Evolutionary conservation across 2,113 vertebrate species (phyloP), one percentile per base, ranked within the genome.

Genomic region (Leptobrachium ailaonicum): DNA sequence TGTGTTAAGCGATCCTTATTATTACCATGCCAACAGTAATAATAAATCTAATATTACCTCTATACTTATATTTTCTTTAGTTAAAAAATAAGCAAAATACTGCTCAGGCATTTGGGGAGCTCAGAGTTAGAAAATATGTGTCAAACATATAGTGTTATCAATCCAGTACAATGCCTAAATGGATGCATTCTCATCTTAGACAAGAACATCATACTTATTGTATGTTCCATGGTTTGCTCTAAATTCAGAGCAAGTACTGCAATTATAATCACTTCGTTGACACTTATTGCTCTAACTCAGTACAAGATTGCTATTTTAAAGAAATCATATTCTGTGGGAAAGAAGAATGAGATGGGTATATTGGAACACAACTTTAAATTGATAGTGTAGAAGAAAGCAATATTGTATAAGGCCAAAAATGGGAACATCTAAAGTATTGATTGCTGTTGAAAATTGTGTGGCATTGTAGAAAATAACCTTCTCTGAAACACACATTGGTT

Each of bases 331-430:
- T 66, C 2, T 7, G 6, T n/a, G 2, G 40, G 45, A 42, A 42
- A 67, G 58, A 68, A 62, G 54, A 76, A 68, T 68, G 8, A 47
- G 45, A 4, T 75, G 11, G n/a, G 13, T 76, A 14, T 76, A 67
- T 56, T 67, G 75, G 66, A 76, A 53, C 64, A 53, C 10, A 76
- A 43, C 64, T 76, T 54, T 67, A 76, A 76, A 76, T 76, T 76
- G 41, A 67, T 76, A 67, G 64, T 42, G 45, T 64, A 50, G 12
- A 3, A 42, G 64, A 76, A 76, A 68, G 45, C 40, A 76, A 68
- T 76, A 76, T 76, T 68, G 10, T 76, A 56, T 67, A 58, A 76
- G 64, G 44, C 32, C 47, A 14, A 20, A 64, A 76, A 76, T 67
- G n/a, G 44, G 44, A 76, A 67, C 32, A 76, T 76, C 40, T 76